Evolutionary conservation across 2,797 vertebrate species (phyloP).

Genomic region (Hozukius guyotensis): DNA sequence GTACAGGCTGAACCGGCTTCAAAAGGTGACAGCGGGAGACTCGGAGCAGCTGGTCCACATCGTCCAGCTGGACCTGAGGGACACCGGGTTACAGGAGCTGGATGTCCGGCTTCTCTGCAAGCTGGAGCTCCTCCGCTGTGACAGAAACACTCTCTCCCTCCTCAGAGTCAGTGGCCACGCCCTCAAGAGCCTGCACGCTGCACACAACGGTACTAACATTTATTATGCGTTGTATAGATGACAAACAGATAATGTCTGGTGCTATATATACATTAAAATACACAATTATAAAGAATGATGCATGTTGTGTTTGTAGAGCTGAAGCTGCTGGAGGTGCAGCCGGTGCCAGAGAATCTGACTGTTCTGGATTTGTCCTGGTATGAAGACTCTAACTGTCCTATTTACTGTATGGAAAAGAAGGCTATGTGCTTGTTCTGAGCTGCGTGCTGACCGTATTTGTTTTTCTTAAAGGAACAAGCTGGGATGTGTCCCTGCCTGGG

Average conservation of each 20-base stretch:
- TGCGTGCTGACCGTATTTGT: conserved; percentile 7
- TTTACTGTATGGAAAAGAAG: background rate
- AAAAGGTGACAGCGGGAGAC: conserved; percentile 79
- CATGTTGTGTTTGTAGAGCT: conserved; percentile 83
- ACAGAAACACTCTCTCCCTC: conserved; percentile 88
- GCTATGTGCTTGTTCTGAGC: background rate
- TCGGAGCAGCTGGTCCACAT: conserved; percentile 89
- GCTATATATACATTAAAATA: background rate
- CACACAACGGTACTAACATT: conserved; percentile 86
- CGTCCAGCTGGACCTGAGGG: conserved; percentile 92
- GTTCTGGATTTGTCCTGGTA: conserved; percentile 95
- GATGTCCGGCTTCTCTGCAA: conserved; percentile 87
- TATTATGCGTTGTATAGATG: background rate
- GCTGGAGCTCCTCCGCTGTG: conserved; percentile 94
- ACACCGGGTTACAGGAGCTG: conserved; percentile 89
- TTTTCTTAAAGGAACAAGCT: conserved; percentile 87
- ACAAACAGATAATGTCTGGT: background rate
- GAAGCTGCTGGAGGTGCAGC: conserved; percentile 89
- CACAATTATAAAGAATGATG: background rate
- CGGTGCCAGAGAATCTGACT: conserved; percentile 88
- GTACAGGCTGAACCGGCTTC: conserved; percentile 89
- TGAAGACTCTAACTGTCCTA: conserved; percentile 39
- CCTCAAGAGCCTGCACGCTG: conserved; percentile 90
- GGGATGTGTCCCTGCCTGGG: conserved; percentile 89
- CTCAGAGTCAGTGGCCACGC: conserved; percentile 87